phyloP scores from a whole-genome alignment of 2,113 vertebrate species.

The Lophotis ruficrista region DNA sequence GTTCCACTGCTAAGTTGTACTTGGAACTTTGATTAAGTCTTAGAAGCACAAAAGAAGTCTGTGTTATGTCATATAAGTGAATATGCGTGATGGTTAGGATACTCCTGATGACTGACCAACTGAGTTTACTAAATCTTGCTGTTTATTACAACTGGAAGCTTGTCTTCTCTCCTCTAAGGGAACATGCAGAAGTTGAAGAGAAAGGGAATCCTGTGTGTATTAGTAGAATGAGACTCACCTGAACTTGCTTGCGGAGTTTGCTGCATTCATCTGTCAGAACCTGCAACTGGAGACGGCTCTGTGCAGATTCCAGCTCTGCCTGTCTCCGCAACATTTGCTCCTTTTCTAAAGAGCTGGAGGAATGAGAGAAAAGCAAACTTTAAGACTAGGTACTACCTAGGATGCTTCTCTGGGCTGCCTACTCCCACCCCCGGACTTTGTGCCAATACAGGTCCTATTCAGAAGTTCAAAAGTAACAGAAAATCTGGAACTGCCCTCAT shows the following conservation, averaged over 20 bases:
- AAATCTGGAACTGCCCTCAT: background rate
- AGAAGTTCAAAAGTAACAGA: background rate
- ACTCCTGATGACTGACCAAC: background rate
- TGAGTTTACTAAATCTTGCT: background rate
- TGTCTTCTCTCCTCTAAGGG: background rate
- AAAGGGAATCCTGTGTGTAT: background rate
- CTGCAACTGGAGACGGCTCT: constrained; percentile 91
- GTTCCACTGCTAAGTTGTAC: background rate
- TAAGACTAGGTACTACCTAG: background rate
- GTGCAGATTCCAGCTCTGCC: constrained; percentile 91
- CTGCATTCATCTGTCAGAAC: constrained; percentile 85
- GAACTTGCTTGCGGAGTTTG: constrained; percentile 84
- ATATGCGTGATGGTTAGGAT: background rate
- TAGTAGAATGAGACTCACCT: constrained; percentile 72
- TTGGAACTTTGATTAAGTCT: background rate
- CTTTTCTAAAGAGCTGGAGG: constrained; percentile 81
- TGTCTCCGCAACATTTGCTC: constrained; percentile 85
- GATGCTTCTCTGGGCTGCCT: background rate
- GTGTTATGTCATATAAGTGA: background rate
- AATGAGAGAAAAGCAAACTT: background rate
- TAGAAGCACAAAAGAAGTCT: background rate
- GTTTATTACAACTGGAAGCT: background rate
- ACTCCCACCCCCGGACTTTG: background rate
- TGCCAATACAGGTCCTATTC: background rate
- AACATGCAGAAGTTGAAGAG: background rate